phyloP scores from a whole-genome alignment of 2,888 invertebrate genomes.

The Acleris cristana region DNA sequence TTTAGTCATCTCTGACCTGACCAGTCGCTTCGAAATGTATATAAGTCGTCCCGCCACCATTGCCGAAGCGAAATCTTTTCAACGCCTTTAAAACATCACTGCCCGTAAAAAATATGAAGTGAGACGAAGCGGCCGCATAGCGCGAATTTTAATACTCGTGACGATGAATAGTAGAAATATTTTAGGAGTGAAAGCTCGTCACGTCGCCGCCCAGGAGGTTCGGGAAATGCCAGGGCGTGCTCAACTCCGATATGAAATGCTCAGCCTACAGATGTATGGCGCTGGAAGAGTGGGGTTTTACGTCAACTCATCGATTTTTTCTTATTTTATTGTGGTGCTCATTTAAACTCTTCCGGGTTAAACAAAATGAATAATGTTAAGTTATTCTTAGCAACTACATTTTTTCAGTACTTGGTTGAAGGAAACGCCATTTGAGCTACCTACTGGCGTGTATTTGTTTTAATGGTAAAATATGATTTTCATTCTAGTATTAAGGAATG shows the following conservation, averaged over 20 bases:
- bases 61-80: background rate
- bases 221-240: conserved; percentile 73
- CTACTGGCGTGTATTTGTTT: no score
- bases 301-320: conserved; percentile 1
- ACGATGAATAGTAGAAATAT: conserved; percentile 79
- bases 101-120: conserved; percentile 44
- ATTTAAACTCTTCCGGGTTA: no score
- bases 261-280: conserved; percentile 46
- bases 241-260: conserved; percentile 73
- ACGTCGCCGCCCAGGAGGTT: conserved; percentile 68
- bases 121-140: conserved; percentile 55
- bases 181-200: conserved; percentile 70
- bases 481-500: no score
- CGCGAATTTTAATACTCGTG: conserved; percentile 71
- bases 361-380: no score
- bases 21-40: no score
- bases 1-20: no score
- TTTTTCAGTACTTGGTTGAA: no score
- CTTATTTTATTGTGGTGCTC: no score
- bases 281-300: conserved; percentile 41
- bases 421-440: no score
- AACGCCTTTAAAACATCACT: conserved; percentile 20
- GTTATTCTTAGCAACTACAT: no score
- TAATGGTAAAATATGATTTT: no score
- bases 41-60: no score